Evolutionary conservation across 2,113 vertebrate genomes (phyloP).

Genomic region (Aptenodytes patagonicus): DNA sequence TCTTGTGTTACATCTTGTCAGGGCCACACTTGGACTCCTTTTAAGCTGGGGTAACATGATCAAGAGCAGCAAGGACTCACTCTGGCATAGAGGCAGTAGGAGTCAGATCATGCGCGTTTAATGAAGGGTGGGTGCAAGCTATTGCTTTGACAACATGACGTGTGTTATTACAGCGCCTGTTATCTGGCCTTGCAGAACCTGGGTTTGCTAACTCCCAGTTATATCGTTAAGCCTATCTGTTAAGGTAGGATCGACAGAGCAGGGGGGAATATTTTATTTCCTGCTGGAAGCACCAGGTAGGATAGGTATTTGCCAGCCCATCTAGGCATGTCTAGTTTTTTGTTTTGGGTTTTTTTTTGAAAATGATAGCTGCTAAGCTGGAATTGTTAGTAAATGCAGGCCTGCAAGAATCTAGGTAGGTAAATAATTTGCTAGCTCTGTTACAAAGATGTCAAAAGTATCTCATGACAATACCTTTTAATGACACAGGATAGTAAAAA

Average conservation of each 20-base stretch:
- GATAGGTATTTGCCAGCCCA: background rate
- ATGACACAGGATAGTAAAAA: background rate
- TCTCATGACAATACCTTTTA: background rate
- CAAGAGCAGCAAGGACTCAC: background rate
- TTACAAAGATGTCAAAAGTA: background rate
- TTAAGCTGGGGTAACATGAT: background rate
- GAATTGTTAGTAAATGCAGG: background rate
- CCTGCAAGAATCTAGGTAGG: background rate
- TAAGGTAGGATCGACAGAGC: background rate
- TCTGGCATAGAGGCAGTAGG: background rate
- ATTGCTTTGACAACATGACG: background rate
- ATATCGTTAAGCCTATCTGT: background rate
- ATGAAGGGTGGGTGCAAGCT: background rate
- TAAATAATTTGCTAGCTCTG: background rate
- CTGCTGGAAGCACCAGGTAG: background rate
- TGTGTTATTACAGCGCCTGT: background rate
- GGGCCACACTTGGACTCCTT: background rate
- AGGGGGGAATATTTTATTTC: background rate
- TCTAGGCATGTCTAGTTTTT: background rate
- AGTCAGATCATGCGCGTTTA: fast-evolving
- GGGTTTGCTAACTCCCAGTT: background rate
- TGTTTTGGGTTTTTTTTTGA: background rate
- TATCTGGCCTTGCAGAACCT: background rate
- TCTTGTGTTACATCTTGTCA: background rate
- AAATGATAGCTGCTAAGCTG: background rate